These are phyloP conservation scores for Crossocerus cetratus DNA, from an alignment of 2,888 invertebrate species.

Conservation along the genomic window DNA sequence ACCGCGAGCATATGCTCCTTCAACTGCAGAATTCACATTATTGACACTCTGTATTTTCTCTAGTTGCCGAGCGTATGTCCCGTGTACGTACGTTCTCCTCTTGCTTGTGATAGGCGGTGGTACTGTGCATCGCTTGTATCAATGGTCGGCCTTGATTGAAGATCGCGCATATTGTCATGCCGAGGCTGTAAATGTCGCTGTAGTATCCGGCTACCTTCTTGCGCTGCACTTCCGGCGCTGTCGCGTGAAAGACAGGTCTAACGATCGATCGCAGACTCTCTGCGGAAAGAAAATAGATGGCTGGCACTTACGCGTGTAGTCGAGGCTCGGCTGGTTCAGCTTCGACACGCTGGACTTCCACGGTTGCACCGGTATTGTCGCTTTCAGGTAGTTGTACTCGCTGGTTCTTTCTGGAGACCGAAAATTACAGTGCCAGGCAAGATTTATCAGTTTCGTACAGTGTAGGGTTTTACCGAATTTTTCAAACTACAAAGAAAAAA, in stretches of 20 bases:
- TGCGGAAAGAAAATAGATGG: not conserved
- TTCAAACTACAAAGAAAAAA: not conserved
- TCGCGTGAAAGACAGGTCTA: too few species aligned
- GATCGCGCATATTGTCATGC: slow-evolving; percentile 94
- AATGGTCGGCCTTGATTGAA: slow-evolving; percentile 94
- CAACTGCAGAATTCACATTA: slow-evolving; percentile 80
- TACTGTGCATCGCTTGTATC: slow-evolving; percentile 93
- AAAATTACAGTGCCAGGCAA: not conserved
- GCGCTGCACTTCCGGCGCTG: slow-evolving; percentile 96
- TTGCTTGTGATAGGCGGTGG: slow-evolving; percentile 92
- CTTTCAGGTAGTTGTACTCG: not conserved
- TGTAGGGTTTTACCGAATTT: not conserved
- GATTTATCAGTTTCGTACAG: not conserved
- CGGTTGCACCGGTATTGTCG: slow-evolving; percentile 86
- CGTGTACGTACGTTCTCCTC: slow-evolving; percentile 88
- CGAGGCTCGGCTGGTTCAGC: slow-evolving; percentile 95
- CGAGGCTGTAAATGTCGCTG: slow-evolving; percentile 98
- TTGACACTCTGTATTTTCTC: not conserved
- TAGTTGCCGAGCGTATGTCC: not conserved
- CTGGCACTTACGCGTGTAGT: slow-evolving; percentile 87
- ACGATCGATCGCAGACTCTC: too few species aligned
- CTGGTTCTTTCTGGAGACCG: slow-evolving; percentile 30
- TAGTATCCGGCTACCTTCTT: slow-evolving; percentile 89
- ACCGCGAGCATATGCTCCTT: slow-evolving; percentile 89
- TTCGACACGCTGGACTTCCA: slow-evolving; percentile 95